Evolutionary conservation across 2,888 invertebrate genomes (phyloP), one percentile per base, ranked within the genome.

Genomic region (Neoascia interrupta): DNA sequence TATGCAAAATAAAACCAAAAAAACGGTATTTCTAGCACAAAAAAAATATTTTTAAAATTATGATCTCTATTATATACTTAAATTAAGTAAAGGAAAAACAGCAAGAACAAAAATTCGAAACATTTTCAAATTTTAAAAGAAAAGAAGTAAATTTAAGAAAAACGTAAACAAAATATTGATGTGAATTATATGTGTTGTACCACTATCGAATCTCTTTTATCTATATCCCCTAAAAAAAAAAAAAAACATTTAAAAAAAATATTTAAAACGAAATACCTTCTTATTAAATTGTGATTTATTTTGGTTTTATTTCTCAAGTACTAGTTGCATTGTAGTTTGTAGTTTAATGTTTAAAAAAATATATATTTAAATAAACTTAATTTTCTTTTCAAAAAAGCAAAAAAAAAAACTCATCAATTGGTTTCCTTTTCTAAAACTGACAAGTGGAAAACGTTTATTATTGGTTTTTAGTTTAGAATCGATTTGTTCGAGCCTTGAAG

Each of bases 61-160:
- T 79, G 72, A 79, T 86, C 86, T 86, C 81, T 86, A n/a, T n/a
- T n/a, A 83, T 86, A 86, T 86, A 86, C 85, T 86, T 84, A 83
- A 82, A 83, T 83, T 85, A 85, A 85, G 85, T 82, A 83, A 70
- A 53, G 69, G 64, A 13, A 54, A 51, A 61, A 81, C 56, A 73
- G 8, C 10, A 31, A 4, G 31, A 31, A 6, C 3, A 31, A 31
- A 31, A 31, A 31, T 31, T n/a, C 3, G 58, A 61, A 81, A 58
- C 58, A 66, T 72, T 72, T 79, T 72, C 56, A 60, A 61, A 72
- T 61, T 79, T 85, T 84, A 84, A 83, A 83, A 82, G 84, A 85
- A 84, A 84, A 81, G 60, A 43, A 73, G 53, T 64, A 63, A 51
- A 58, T 72, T 63, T 76, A 43, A 75, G 74, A 80, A 84, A 84